These are phyloP conservation scores for Beris morrisii DNA, from an alignment of 2,888 invertebrate species.

Conservation along the genomic window DNA sequence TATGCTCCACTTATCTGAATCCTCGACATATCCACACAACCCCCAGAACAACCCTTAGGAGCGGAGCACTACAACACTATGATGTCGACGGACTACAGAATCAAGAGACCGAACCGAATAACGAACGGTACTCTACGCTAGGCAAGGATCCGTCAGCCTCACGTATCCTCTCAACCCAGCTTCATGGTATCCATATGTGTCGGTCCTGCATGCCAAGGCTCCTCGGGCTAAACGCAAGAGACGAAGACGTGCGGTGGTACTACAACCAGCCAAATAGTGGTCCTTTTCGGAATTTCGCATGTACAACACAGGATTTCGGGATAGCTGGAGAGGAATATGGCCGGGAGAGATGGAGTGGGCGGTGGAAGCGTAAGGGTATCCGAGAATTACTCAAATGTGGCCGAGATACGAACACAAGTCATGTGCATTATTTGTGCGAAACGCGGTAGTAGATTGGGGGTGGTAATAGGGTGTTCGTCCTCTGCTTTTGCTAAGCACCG, in stretches of 20 bases:
- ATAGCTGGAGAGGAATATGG: too few relatives aligned
- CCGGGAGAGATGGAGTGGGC: too few relatives aligned
- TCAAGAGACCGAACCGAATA: constrained; percentile 1
- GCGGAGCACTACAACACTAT: not conserved
- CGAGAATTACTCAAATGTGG: constrained; percentile 23
- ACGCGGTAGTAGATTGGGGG: constrained; percentile 11
- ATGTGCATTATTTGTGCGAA: constrained; percentile 25
- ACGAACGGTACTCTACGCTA: constrained; percentile 4
- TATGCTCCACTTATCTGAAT: constrained; percentile 28
- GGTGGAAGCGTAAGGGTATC: not conserved
- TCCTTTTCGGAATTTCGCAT: constrained; percentile 18
- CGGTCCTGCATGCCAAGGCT: too few relatives aligned
- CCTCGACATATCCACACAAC: constrained; percentile 13
- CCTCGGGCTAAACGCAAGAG: too few relatives aligned
- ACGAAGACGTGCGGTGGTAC: not conserved
- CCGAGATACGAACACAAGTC: constrained; percentile 15
- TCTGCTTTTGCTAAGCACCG: too few relatives aligned
- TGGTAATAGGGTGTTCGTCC: constrained; percentile 3
- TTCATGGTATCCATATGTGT: too few relatives aligned
- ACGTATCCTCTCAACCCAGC: too few relatives aligned
- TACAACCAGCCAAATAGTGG: constrained; percentile 13
- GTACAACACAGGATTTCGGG: constrained; percentile 9
- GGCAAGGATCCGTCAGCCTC: constrained; percentile 2
- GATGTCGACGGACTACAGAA: not conserved
- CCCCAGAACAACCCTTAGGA: not conserved